Conservation (phyloP, 2,797 vertebrate genomes). For the Anabas testudineus region DNA sequence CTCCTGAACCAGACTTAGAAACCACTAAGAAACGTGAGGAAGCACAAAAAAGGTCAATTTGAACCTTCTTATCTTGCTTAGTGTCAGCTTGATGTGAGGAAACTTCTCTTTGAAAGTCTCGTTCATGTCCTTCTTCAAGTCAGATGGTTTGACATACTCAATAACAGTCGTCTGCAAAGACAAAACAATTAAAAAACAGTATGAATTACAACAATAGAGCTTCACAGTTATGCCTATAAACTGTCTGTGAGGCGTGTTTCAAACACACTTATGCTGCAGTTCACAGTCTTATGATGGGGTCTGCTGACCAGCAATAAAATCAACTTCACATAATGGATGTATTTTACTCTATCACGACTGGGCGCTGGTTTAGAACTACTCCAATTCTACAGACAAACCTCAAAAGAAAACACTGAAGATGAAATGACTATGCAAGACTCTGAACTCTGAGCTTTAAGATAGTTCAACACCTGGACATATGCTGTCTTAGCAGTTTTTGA, state of each 20-base stretch:
- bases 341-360: conserved; percentile 10
- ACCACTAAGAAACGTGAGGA: background rate
- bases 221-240: background rate
- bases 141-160: conserved; percentile 96
- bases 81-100: conserved; percentile 94
- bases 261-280: background rate
- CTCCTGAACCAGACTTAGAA: conserved; percentile 9
- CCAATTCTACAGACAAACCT: conserved; percentile 3
- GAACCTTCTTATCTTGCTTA: conserved; percentile 99
- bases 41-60: background rate
- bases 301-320: conserved; percentile 14
- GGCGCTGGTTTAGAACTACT: background rate
- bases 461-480: too few species aligned
- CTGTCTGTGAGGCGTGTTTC: background rate
- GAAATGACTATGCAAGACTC: too few species aligned
- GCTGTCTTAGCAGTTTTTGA: too few species aligned
- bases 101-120: conserved; percentile 97
- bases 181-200: too few species aligned
- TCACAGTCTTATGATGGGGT: conserved; percentile 31
- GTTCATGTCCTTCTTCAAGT: conserved; percentile 99
- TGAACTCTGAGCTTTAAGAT: too few species aligned
- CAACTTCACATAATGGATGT: conserved; percentile 11
- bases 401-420: too few species aligned
- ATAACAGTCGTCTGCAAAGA: conserved; percentile 93
- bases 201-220: conserved; percentile 10